Evolutionary conservation across 2,797 vertebrate species (phyloP).

Genomic region (Sebastiscus tertius): DNA sequence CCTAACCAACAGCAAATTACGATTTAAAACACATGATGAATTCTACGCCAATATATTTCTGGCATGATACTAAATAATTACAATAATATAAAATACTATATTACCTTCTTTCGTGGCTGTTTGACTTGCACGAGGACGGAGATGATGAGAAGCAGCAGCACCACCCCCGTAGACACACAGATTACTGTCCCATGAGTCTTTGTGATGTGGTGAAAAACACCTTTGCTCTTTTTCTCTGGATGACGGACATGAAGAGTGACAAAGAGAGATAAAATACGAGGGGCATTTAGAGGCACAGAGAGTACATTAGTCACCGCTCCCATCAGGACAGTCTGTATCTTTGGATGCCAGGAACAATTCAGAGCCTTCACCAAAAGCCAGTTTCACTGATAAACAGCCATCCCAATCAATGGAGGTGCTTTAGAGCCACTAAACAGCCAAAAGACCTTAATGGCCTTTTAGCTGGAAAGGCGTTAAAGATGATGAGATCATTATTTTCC

Average conservation of each 20-base stretch:
- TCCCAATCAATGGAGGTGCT: not conserved
- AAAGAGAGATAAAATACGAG: not conserved
- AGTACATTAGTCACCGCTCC: constrained; percentile 3
- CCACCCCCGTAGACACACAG: constrained; percentile 90
- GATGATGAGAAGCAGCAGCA: constrained; percentile 92
- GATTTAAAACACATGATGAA: not conserved
- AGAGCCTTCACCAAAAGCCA: constrained; percentile 16
- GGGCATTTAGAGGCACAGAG: not conserved
- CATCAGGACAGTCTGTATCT: constrained; percentile 11
- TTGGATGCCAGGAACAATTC: constrained; percentile 30
- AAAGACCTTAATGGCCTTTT: constrained; percentile 19
- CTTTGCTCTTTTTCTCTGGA: constrained; percentile 89
- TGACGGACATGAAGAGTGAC: constrained; percentile 24
- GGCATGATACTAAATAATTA: not conserved
- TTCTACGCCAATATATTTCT: not conserved
- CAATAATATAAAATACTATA: not conserved
- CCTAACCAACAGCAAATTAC: constrained; percentile 53
- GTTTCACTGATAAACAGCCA: constrained; percentile 24
- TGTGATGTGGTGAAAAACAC: constrained; percentile 91
- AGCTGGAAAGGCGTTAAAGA: constrained; percentile 16
- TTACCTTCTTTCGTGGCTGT: constrained; percentile 94
- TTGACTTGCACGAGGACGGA: constrained; percentile 95
- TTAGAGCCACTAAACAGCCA: constrained; percentile 16
- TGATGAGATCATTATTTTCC: constrained; percentile 16
- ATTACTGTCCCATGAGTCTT: constrained; percentile 92